These are phyloP conservation scores for Gobius niger DNA, from an alignment of 2,113 vertebrate species.

Conservation along the genomic window DNA sequence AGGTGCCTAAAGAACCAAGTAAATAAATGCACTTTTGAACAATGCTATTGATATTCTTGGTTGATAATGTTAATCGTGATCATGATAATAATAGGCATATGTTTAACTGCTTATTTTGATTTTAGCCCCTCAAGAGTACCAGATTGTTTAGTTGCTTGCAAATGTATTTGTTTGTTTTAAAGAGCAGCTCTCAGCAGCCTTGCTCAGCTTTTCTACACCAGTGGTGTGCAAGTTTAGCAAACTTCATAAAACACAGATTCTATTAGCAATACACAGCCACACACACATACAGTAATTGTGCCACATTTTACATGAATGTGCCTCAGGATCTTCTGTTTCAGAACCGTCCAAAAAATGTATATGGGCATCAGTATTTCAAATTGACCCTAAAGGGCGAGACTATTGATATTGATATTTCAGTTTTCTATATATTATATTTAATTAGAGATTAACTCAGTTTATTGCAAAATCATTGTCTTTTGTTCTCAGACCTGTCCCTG, in stretches of 20 bases:
- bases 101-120: no score
- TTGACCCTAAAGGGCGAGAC: no score
- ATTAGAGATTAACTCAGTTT: no score
- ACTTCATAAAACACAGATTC: background rate
- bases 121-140: background rate
- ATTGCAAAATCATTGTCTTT: no score
- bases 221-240: background rate
- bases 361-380: no score
- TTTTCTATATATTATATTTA: no score
- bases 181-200: no score
- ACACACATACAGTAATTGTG: background rate
- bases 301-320: background rate
- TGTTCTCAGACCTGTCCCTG: no score
- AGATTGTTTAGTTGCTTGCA: background rate
- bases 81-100: background rate
- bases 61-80: background rate
- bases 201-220: background rate
- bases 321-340: background rate
- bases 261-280: background rate
- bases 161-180: background rate
- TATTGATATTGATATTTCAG: no score
- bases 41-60: background rate
- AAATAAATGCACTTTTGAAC: conserved; percentile 77
- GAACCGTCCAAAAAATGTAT: no score
- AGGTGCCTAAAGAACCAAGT: conserved; percentile 65